phyloP scores from a whole-genome alignment of 2,113 vertebrate species.

The Trematocara variabile region DNA sequence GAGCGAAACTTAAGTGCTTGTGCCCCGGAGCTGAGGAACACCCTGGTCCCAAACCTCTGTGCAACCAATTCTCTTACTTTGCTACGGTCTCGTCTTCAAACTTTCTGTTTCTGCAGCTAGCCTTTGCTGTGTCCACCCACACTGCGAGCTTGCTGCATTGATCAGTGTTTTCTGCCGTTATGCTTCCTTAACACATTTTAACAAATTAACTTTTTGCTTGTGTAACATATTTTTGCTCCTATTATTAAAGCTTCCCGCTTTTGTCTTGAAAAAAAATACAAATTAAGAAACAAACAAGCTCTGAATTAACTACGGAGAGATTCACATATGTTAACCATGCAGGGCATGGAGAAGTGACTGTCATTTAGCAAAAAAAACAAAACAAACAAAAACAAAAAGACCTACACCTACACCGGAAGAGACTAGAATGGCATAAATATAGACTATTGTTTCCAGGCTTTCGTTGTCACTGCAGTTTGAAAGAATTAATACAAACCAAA shows the following conservation, averaged over 20 bases:
- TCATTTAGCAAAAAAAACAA: neutral
- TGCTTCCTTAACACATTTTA: neutral
- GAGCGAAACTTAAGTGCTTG: neutral
- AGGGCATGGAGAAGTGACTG: neutral
- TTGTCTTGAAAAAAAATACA: neutral
- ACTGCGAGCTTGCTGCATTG: neutral
- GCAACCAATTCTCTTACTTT: neutral
- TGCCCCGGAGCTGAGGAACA: slow-evolving; percentile 1
- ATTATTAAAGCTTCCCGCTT: neutral
- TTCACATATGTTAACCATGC: neutral
- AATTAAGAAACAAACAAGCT: neutral
- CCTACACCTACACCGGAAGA: neutral
- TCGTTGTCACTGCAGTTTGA: slow-evolving; percentile 16
- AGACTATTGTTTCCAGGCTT: slow-evolving; percentile 7
- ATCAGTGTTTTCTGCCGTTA: neutral
- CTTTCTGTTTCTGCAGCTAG: neutral
- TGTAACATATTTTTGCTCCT: neutral
- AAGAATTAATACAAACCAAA: slow-evolving; percentile 22
- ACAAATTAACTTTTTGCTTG: neutral
- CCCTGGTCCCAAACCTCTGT: neutral
- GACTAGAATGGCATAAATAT: slow-evolving; percentile 14
- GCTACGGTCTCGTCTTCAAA: neutral
- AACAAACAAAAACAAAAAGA: neutral
- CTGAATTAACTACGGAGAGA: neutral
- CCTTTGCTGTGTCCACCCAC: neutral